Evolutionary conservation across 2,888 invertebrate species (phyloP), one percentile per base, ranked within the genome.

Genomic region (Phengaris arion): DNA sequence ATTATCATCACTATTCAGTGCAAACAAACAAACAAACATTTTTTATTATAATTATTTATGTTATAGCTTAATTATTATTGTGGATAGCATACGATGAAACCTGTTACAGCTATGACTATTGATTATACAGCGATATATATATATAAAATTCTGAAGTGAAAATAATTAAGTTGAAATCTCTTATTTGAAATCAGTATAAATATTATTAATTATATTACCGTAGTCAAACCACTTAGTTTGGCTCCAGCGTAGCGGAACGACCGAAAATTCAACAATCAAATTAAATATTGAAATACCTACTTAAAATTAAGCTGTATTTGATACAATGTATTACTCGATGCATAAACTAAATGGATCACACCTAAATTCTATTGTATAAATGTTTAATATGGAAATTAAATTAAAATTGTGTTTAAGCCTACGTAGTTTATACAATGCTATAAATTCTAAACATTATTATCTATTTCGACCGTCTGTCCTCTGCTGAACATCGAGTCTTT

Each of bases 281-380:
- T 72, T 72, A 72, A 72, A 72, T 54, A 52, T 72, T 72, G 52
- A 22, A 72, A 72, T 54, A 54, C 54, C 22, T 72, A 15, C 70
- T 70, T 51, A 35, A 35, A 51, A 51, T 54, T 3, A 35, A 54
- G 22, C 70, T 48, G 69, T 70, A 48, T 72, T 72, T 13, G 54
- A 72, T 54, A 51, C 72, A 72, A 72, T 54, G 22, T 52, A 52
- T 51, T 52, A 35, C 15, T 51, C 35, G 10, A 72, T 51, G 72
- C 52, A 35, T 15, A 72, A 69, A 69, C 69, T 64, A 64, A 64
- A 45, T 45, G 64, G 64, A 64, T 64, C 64, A 64, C 64, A 64
- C 64, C 64, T 64, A 35, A 64, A 64, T 64, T 64, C 64, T 64
- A 64, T 64, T 64, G 64, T 64, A 64, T 35, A 35, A 12, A 64